phyloP scores from a whole-genome alignment of 2,888 invertebrate genomes.

The Cheilosia pagana region DNA sequence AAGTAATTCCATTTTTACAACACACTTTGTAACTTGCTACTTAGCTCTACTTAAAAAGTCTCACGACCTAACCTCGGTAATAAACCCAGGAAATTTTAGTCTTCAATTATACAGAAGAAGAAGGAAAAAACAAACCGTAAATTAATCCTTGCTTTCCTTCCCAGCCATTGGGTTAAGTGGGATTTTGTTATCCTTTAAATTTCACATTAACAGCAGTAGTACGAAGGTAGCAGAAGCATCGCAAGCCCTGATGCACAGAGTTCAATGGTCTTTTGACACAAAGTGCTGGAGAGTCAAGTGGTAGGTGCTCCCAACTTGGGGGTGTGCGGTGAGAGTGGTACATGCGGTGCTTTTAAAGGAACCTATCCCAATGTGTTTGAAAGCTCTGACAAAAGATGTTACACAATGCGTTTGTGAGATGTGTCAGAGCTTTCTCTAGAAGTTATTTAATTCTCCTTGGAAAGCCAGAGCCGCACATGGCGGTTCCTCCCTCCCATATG shows the following conservation, averaged over 20 bases:
- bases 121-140: constrained; percentile 17
- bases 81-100: constrained; percentile 10
- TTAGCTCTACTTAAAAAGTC: neutral
- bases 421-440: constrained; percentile 38
- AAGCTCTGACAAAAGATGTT: constrained; percentile 61
- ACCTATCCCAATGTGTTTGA: constrained; percentile 72
- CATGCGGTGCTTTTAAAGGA: constrained; percentile 47
- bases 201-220: constrained; percentile 37
- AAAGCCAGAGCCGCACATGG: constrained; percentile 26
- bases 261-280: constrained; percentile 83
- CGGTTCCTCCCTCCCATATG: constrained; percentile 24
- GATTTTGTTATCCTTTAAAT: constrained; percentile 60
- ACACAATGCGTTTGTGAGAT: constrained; percentile 50
- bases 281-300: constrained; percentile 80
- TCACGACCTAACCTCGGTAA: constrained; percentile 18
- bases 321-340: neutral
- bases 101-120: constrained; percentile 25
- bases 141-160: constrained; percentile 37
- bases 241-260: constrained; percentile 76
- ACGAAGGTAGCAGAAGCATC: constrained; percentile 12
- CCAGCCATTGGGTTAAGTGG: constrained; percentile 69
- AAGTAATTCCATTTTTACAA: neutral
- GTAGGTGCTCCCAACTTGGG: constrained; percentile 10
- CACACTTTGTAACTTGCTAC: neutral
- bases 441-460: constrained; percentile 18